phyloP scores from a whole-genome alignment of 1,140 invertebrate species.

The Tenebrio molitor region DNA sequence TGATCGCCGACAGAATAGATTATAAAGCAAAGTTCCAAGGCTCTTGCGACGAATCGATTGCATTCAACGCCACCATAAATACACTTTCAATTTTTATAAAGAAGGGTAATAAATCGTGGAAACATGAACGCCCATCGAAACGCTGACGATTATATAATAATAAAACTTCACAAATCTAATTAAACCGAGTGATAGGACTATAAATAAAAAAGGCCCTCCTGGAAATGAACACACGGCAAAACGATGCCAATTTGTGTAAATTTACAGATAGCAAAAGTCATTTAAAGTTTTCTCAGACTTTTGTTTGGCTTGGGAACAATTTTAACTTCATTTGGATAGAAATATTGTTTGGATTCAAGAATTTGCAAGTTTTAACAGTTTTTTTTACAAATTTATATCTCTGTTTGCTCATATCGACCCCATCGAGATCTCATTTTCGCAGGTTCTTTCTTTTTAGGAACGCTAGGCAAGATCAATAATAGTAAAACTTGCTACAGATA shows the following conservation, averaged over 20 bases:
- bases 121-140: not conserved
- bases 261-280: conserved; percentile 49
- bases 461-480: not conserved
- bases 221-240: conserved; percentile 29
- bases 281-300: conserved; percentile 46
- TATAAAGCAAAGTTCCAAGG: conserved; percentile 31
- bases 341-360: conserved; percentile 40
- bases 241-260: conserved; percentile 39
- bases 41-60: conserved; percentile 17
- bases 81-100: not conserved
- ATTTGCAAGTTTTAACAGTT: conserved; percentile 36
- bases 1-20: conserved; percentile 29
- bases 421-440: conserved; percentile 14
- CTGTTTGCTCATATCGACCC: conserved; percentile 13
- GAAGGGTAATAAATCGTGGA: not conserved
- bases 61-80: not conserved
- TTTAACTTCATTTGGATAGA: conserved; percentile 40
- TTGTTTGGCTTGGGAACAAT: conserved; percentile 38
- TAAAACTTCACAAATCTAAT: conserved; percentile 22
- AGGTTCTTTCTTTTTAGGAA: conserved; percentile 14
- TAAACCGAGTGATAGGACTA: conserved; percentile 16
- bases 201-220: conserved; percentile 24
- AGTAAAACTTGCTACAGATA: too few relatives aligned
- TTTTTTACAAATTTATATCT: conserved; percentile 30
- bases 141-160: not conserved